Evolutionary conservation across 2,797 vertebrate genomes (phyloP).

Genomic region (Brachymystax lenok): DNA sequence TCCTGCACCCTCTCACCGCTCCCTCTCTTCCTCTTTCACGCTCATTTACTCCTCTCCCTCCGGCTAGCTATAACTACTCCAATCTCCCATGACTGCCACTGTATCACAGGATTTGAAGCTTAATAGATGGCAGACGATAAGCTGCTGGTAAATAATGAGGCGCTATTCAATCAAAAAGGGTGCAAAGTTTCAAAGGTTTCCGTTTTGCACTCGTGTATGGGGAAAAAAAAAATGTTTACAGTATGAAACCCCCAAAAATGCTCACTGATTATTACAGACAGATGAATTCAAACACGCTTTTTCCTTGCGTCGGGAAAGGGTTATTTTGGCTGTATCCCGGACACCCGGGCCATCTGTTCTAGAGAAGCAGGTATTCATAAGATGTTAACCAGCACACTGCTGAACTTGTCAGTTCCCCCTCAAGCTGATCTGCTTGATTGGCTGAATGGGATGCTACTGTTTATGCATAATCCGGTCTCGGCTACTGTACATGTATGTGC

Average conservation of each 20-base stretch:
- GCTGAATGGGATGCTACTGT: slow-evolving; percentile 35
- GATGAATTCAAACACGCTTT: background rate
- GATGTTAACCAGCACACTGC: slow-evolving; percentile 59
- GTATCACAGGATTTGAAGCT: background rate
- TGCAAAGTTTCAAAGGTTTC: background rate
- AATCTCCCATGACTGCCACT: background rate
- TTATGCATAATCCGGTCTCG: slow-evolving; percentile 40
- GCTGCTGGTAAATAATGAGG: background rate
- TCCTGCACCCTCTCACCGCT: slow-evolving; percentile 23
- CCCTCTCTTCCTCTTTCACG: slow-evolving; percentile 35
- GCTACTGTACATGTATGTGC: slow-evolving; percentile 31
- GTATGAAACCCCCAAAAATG: background rate
- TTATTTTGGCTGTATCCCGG: slow-evolving; percentile 40
- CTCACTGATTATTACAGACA: background rate
- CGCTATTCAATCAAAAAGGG: background rate
- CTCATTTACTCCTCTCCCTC: background rate
- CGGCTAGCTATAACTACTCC: background rate
- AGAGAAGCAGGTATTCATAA: slow-evolving; percentile 63
- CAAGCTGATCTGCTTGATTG: slow-evolving; percentile 35
- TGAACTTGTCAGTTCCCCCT: slow-evolving; percentile 63
- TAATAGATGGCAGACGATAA: background rate
- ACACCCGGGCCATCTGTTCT: slow-evolving; percentile 49
- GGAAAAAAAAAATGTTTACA: background rate
- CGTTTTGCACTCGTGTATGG: background rate
- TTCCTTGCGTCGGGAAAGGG: slow-evolving; percentile 20